phyloP scores from a whole-genome alignment of 2,888 invertebrate genomes.

The Nezara viridula region DNA sequence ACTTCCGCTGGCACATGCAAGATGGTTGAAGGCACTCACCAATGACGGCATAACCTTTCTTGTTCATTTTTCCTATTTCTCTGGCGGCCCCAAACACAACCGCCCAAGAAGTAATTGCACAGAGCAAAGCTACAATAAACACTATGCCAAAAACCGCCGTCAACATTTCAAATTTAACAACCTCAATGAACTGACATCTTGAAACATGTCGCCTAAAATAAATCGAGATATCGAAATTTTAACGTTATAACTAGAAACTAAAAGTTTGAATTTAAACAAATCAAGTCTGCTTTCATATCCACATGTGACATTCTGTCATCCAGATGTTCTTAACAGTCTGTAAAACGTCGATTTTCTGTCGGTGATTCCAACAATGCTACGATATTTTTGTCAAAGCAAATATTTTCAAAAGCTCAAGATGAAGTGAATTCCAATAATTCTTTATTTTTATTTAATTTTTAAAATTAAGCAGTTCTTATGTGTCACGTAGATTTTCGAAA shows the following conservation, averaged over 20 bases:
- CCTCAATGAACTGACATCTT: neutral
- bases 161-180: slow-evolving; percentile 4
- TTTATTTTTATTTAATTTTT: no score
- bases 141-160: neutral
- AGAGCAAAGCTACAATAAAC: neutral
- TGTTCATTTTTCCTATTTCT: neutral
- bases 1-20: no score
- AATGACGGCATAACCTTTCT: slow-evolving; percentile 26
- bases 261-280: neutral
- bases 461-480: no score
- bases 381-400: no score
- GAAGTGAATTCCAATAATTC: no score
- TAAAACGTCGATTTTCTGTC: no score
- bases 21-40: neutral
- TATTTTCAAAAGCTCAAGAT: no score
- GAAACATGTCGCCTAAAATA: neutral
- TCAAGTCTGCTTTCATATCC: neutral
- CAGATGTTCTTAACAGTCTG: neutral
- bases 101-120: slow-evolving; percentile 3
- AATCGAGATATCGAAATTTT: neutral
- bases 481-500: no score
- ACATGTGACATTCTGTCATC: neutral
- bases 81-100: neutral
- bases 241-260: neutral
- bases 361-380: no score